Evolutionary conservation across 1,140 invertebrate genomes (phyloP), one percentile per base, ranked within the genome.

Genomic region (Globodera rostochiensis): DNA sequence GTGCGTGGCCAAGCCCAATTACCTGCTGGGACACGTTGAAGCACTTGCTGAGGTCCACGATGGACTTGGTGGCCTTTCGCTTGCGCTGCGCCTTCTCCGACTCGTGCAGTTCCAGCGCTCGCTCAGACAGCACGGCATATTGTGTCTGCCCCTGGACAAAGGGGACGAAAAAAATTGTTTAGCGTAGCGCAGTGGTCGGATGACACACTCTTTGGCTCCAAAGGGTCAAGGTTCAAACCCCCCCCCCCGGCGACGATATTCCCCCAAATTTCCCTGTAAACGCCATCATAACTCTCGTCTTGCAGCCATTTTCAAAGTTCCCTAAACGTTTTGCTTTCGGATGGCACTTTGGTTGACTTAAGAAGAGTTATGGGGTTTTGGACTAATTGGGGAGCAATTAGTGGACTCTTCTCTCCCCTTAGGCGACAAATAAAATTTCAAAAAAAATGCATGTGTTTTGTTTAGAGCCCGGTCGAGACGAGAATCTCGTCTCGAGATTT

Each of bases 21-120:
- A 84, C 83, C 74, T 75, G 77, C 79, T 84, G 85, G 49, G 84
- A 73, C 19, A 84, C 57, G 71, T 83, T 84, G 77, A 86, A 84
- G 70, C 85, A 76, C 36, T 71, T 83, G 25, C 57, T 50, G 21
- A 84, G 67, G 77, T 86, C 83, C 46, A 84, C 60, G 15, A 86
- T 82, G 6, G 73, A 66, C 49, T 86, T 84, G 53, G 84, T 66
- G 46, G 81, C 46, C 75, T 84, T 86, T 67, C 70, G 83, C 67
- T 84, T 84, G 25, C 79, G 47, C 21, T 81, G 77, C 7, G 69
- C 45, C 50, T 84, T 84, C 60, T 84, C 84, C 45, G 83, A 86
- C 82, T 83, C 81, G 79, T 84, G 77, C 47, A 84, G 67, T 67
- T 84, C 83, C 50, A 84, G 57, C 45, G 84, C 80, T 50, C 84